phyloP scores from a whole-genome alignment of 2,797 vertebrate genomes.

The Choloepus didactylus region DNA sequence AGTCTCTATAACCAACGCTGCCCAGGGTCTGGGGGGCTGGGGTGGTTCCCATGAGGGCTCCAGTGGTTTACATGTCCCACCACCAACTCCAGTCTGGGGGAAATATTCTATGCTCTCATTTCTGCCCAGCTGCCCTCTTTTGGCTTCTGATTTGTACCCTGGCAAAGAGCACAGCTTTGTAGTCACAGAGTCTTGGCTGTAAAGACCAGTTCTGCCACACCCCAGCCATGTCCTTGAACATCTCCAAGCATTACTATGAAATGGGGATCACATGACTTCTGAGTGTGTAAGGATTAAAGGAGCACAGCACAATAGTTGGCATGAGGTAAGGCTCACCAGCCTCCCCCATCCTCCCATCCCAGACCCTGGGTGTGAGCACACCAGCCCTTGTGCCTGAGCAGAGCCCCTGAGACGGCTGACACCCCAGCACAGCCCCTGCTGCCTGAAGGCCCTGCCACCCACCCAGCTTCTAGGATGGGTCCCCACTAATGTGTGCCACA shows the following conservation, averaged over 20 bases:
- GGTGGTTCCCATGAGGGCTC: no score
- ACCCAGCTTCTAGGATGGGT: not conserved
- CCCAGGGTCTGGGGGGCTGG: not conserved
- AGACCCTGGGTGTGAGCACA: not conserved
- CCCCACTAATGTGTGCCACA: accelerated
- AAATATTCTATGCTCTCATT: not conserved
- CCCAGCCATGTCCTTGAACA: no score
- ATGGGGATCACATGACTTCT: not conserved
- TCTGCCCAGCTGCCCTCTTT: not conserved
- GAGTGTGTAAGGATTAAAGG: not conserved
- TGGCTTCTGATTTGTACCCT: not conserved
- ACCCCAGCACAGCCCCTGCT: not conserved
- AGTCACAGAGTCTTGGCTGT: not conserved
- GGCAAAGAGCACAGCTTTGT: not conserved
- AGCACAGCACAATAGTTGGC: no score
- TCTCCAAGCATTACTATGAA: not conserved
- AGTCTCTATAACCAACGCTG: not conserved
- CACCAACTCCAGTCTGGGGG: not conserved
- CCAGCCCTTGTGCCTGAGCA: no score
- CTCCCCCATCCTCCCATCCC: not conserved
- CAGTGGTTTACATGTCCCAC: not conserved
- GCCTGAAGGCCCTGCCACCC: not conserved
- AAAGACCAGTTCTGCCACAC: not conserved
- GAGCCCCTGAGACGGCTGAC: not conserved
- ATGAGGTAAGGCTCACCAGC: not conserved